Evolutionary conservation across 1,140 invertebrate genomes (phyloP).

Genomic region (Anastrepha ludens): DNA sequence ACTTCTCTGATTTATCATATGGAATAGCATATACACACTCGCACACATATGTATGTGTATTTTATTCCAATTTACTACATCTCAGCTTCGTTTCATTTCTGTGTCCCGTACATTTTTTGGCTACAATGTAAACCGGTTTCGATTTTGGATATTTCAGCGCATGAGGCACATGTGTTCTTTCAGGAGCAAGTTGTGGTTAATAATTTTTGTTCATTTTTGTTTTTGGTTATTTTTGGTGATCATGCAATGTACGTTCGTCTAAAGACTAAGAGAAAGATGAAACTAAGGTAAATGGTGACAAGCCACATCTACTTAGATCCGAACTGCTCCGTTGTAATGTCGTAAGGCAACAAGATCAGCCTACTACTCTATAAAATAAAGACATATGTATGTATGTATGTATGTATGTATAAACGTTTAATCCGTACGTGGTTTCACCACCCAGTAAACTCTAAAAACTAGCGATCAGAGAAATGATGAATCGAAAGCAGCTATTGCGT

Average conservation of each 20-base stretch:
- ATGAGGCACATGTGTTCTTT: constrained; percentile 7
- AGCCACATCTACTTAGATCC: too few species aligned
- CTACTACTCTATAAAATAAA: too few species aligned
- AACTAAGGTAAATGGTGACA: too few species aligned
- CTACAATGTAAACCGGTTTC: constrained; percentile 27
- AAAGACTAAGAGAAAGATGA: too few species aligned
- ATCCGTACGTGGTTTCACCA: too few species aligned
- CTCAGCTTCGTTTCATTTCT: constrained; percentile 18
- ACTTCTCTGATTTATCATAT: neutral
- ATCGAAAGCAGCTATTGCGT: too few species aligned
- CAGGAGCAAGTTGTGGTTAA: neutral
- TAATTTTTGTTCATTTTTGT: neutral
- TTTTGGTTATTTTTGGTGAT: neutral
- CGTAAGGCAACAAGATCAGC: too few species aligned
- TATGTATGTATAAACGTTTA: too few species aligned
- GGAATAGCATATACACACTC: neutral
- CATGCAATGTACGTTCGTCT: neutral
- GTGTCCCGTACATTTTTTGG: neutral
- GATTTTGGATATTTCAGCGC: constrained; percentile 2
- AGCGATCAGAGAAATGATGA: too few species aligned
- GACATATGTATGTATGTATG: too few species aligned
- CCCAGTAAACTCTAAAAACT: too few species aligned
- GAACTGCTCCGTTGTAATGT: too few species aligned
- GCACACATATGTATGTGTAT: neutral
- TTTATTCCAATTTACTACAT: constrained; percentile 19